Conservation (phyloP, 2,888 invertebrate genomes). For the Chydorus sphaericus region DNA sequence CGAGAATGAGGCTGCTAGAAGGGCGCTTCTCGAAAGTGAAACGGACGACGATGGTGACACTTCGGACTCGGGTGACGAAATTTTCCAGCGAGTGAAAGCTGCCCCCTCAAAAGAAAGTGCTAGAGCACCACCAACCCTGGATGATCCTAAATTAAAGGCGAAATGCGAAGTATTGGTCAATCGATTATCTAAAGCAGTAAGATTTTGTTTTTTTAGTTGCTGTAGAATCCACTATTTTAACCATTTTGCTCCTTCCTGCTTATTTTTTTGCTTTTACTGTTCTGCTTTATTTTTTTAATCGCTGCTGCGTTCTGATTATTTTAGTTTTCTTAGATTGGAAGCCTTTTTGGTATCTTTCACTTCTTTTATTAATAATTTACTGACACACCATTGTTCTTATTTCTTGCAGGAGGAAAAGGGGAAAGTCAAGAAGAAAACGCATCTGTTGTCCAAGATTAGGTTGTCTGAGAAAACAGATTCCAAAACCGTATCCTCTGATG, state of each 20-base stretch:
- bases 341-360: background rate
- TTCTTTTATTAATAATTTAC: background rate
- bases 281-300: too few relatives aligned
- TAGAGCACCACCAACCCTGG: background rate
- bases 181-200: background rate
- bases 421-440: background rate
- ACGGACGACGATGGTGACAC: slow-evolving; percentile 25
- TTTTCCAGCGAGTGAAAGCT: too few relatives aligned
- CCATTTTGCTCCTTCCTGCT: too few relatives aligned
- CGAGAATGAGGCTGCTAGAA: background rate
- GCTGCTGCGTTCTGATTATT: background rate
- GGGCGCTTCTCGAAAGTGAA: slow-evolving; percentile 20
- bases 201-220: too few relatives aligned
- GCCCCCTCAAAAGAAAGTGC: background rate
- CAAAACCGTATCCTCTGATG: too few relatives aligned
- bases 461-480: too few relatives aligned
- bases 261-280: too few relatives aligned
- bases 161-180: background rate
- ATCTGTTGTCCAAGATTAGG: background rate
- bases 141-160: background rate
- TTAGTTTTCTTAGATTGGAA: background rate
- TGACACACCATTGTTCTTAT: too few relatives aligned
- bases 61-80: slow-evolving; percentile 23
- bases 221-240: too few relatives aligned
- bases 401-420: background rate